These are phyloP conservation scores for Dasysyrphus albostriatus DNA, from an alignment of 2,888 invertebrate species.

Conservation along the genomic window DNA sequence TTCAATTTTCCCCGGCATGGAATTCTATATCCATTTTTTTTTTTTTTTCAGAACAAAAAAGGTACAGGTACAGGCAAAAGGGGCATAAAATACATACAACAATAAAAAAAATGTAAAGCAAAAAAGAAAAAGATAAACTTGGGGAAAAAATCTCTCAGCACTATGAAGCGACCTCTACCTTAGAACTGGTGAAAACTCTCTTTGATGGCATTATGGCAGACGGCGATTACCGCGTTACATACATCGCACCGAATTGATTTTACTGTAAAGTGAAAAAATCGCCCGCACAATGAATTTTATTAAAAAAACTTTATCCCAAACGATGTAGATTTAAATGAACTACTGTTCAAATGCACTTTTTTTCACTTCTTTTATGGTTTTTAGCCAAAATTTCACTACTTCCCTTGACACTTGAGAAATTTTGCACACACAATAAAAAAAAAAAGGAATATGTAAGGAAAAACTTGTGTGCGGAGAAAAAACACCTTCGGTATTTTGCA, in stretches of 20 bases:
- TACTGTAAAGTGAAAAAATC: conserved; percentile 76
- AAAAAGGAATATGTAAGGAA: conserved; percentile 41
- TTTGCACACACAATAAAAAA: conserved; percentile 55
- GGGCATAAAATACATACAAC: conserved; percentile 39
- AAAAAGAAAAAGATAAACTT: conserved; percentile 38
- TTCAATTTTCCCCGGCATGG: background rate
- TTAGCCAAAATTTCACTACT: conserved; percentile 55
- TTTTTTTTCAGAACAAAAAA: conserved; percentile 13
- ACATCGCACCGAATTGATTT: conserved; percentile 80
- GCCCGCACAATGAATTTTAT: conserved; percentile 50
- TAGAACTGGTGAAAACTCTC: conserved; percentile 70
- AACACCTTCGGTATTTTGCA: conserved; percentile 73
- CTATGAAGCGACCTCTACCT: conserved; percentile 75
- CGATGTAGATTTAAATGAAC: conserved; percentile 36
- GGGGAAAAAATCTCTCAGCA: conserved; percentile 69
- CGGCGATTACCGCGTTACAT: conserved; percentile 79
- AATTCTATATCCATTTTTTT: conserved; percentile 7
- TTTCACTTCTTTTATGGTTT: conserved; percentile 47
- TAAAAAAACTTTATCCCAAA: conserved; percentile 51
- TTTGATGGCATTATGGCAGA: conserved; percentile 78
- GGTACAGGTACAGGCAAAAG: conserved; percentile 22
- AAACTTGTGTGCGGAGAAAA: conserved; percentile 48
- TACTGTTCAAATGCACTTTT: conserved; percentile 48
- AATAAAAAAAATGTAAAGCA: conserved; percentile 16
- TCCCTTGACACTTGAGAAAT: conserved; percentile 75